These are phyloP conservation scores for Cryptus viduatorius DNA, from an alignment of 2,888 invertebrate species.

Conservation along the genomic window DNA sequence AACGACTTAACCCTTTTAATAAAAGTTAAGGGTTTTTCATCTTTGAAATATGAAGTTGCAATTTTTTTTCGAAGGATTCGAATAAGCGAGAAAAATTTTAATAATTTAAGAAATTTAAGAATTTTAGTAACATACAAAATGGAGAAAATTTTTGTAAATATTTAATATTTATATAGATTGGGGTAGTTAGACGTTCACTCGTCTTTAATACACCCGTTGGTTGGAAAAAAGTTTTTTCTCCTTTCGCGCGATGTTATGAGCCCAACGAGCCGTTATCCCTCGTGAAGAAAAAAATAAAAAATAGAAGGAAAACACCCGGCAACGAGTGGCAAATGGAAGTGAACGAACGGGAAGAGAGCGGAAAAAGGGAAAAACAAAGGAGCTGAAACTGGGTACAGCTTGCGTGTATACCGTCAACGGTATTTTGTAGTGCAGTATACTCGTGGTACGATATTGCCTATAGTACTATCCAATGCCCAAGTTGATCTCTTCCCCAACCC, in stretches of 20 bases:
- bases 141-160: too few relatives aligned
- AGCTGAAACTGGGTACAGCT: not conserved
- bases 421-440: conserved; percentile 9
- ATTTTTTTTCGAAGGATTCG: not conserved
- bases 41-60: too few relatives aligned
- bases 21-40: too few relatives aligned
- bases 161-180: not conserved
- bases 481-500: conserved; percentile 33
- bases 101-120: too few relatives aligned
- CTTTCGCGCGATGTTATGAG: not conserved
- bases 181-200: not conserved
- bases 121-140: too few relatives aligned
- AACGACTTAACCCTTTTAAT: too few relatives aligned
- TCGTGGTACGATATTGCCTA: not conserved
- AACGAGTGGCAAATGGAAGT: conserved; percentile 36
- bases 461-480: conserved; percentile 23
- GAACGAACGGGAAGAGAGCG: conserved; percentile 13
- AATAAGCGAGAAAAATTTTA: too few relatives aligned
- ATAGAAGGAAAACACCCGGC: not conserved
- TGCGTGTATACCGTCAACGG: not conserved
- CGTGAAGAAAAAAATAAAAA: conserved; percentile 18
- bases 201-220: conserved; percentile 7
- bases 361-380: conserved; percentile 26
- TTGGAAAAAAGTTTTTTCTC: conserved; percentile 24
- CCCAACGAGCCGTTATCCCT: conserved; percentile 33